A percentile compares a stretch with the other conserved stretches of the same genome.
phyloP scores from a whole-genome alignment of 2,888 invertebrate species.

The Ectropis crepuscularia region DNA sequence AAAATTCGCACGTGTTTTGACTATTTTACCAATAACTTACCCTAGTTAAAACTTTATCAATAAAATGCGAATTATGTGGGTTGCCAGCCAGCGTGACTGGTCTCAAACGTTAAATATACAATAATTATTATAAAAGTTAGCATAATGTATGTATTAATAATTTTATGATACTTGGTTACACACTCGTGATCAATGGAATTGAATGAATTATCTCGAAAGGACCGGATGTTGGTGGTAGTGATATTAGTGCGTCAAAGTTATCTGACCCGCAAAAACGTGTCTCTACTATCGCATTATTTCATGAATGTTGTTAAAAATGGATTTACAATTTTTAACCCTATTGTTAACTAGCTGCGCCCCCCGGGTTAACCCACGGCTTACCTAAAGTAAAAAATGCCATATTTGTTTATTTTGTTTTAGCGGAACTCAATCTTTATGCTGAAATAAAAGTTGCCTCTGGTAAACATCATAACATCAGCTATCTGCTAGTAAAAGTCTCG shows the following conservation, averaged over 20 bases:
- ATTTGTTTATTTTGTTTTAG: too few relatives aligned
- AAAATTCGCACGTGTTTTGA: constrained; percentile 15
- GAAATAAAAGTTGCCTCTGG: too few relatives aligned
- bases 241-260: neutral
- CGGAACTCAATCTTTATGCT: too few relatives aligned
- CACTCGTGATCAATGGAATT: constrained; percentile 1
- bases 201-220: constrained; percentile 2
- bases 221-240: neutral
- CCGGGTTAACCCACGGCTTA: too few relatives aligned
- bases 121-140: constrained; percentile 1
- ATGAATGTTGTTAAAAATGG: too few relatives aligned
- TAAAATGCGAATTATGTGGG: constrained; percentile 12
- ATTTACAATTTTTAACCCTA: too few relatives aligned
- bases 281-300: too few relatives aligned
- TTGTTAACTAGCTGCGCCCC: too few relatives aligned
- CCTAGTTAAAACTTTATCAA: neutral
- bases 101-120: neutral
- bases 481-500: too few relatives aligned
- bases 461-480: too few relatives aligned
- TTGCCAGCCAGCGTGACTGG: constrained; percentile 17
- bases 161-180: constrained; percentile 10
- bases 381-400: too few relatives aligned
- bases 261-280: too few relatives aligned
- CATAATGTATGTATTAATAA: constrained; percentile 10
- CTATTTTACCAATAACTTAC: constrained; percentile 1